Percentiles rank a stretch among this genome's conserved stretches.
Conservation (phyloP, 2,797 vertebrate genomes). For the Cichlasoma orientale region DNA sequence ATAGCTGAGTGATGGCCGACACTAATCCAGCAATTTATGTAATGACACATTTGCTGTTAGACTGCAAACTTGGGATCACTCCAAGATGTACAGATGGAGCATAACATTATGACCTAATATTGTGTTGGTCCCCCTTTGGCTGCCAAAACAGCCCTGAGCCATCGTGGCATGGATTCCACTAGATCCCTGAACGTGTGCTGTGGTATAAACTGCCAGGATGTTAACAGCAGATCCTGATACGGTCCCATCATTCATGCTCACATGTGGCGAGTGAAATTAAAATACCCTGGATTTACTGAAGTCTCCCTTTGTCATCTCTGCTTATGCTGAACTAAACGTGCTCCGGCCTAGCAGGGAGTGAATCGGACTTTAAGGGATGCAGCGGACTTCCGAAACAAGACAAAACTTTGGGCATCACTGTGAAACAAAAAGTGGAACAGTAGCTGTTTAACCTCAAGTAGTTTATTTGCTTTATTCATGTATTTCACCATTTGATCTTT, state of each 20-base stretch:
- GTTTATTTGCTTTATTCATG: background rate
- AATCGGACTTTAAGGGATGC: background rate
- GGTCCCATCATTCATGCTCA: background rate
- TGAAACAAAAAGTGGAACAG: background rate
- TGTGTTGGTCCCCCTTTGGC: no score
- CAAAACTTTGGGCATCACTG: background rate
- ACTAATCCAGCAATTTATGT: background rate
- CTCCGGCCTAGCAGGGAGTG: background rate
- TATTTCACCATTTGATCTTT: background rate
- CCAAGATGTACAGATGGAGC: no score
- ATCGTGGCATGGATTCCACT: no score
- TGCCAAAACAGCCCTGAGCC: no score
- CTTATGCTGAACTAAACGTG: background rate
- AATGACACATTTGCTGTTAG: background rate
- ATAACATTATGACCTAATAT: no score
- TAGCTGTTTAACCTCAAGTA: background rate
- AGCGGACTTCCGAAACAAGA: background rate
- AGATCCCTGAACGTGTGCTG: no score
- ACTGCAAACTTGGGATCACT: background rate
- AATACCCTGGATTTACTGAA: background rate
- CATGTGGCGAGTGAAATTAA: background rate
- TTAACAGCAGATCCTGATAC: no score
- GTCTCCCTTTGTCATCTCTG: background rate
- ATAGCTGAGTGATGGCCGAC: background rate
- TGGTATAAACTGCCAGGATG: no score